A percentile compares a stretch with the other conserved stretches of the same genome.
These are phyloP conservation scores for Lytechinus variegatus DNA, from an alignment of 35 echinoderm and acorn worm genomes.

Conservation along the genomic window DNA sequence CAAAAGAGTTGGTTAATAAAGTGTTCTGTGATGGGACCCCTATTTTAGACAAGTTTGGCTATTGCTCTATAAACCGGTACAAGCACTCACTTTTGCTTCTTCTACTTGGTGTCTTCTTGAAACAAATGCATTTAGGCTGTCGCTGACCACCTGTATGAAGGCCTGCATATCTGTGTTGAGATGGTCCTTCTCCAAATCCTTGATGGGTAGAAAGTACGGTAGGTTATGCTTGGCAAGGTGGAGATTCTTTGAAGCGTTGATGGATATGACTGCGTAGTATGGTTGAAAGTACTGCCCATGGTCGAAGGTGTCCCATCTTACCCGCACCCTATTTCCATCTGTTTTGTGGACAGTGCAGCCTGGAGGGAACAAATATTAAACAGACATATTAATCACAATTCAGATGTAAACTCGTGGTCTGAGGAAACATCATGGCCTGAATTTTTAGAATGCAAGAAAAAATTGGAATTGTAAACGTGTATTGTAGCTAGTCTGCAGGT, in stretches of 20 bases:
- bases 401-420: too few species aligned
- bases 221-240: conserved; percentile 49
- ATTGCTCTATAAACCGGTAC: background rate
- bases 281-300: conserved; percentile 53
- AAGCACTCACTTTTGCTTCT: conserved; percentile 44
- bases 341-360: conserved; percentile 48
- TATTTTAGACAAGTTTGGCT: too few species aligned
- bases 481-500: too few species aligned
- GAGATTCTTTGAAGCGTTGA: conserved; percentile 46
- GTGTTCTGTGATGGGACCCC: too few species aligned
- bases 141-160: conserved; percentile 52
- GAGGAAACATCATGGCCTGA: too few species aligned
- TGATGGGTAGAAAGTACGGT: conserved; percentile 60
- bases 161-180: conserved; percentile 44
- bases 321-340: conserved; percentile 37
- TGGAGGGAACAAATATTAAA: background rate
- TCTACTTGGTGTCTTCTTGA: conserved; percentile 53
- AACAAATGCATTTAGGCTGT: conserved; percentile 57
- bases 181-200: background rate
- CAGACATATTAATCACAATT: too few species aligned
- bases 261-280: conserved; percentile 43
- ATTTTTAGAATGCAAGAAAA: too few species aligned
- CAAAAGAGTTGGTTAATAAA: too few species aligned
- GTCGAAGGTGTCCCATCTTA: conserved; percentile 65
- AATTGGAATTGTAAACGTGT: too few species aligned